phyloP scores from a whole-genome alignment of 2,888 invertebrate genomes.

The Spodoptera littoralis region DNA sequence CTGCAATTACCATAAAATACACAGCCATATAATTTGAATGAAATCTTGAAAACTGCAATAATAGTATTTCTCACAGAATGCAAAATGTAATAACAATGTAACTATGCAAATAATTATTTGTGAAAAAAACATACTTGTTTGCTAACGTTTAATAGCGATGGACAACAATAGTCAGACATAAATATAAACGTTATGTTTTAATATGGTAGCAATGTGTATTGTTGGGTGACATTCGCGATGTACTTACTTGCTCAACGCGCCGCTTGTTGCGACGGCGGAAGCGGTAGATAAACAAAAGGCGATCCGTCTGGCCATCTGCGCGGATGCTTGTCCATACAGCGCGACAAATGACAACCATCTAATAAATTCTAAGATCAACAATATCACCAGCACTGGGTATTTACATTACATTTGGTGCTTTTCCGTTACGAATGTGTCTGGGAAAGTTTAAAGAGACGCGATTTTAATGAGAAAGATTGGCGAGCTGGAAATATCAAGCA shows the following conservation, averaged over 20 bases:
- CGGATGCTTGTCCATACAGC: slow-evolving; percentile 62
- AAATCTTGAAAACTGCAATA: too few species aligned
- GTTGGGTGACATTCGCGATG: slow-evolving; percentile 8
- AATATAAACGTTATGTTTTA: not conserved
- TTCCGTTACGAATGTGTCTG: too few species aligned
- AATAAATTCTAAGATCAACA: slow-evolving; percentile 36
- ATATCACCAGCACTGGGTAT: slow-evolving; percentile 5
- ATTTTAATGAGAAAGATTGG: too few species aligned
- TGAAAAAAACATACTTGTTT: slow-evolving; percentile 24
- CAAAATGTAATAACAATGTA: slow-evolving; percentile 30
- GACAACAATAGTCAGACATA: slow-evolving; percentile 2
- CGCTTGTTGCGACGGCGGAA: slow-evolving; percentile 64
- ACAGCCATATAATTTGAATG: too few species aligned
- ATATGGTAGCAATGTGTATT: slow-evolving; percentile 4
- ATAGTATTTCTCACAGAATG: not conserved
- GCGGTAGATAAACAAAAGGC: slow-evolving; percentile 73
- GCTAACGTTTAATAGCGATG: slow-evolving; percentile 6
- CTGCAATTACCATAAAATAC: too few species aligned
- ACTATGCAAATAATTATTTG: slow-evolving; percentile 25
- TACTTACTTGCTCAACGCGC: slow-evolving; percentile 5
- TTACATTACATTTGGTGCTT: too few species aligned
- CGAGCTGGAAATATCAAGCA: too few species aligned
- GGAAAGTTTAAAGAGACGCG: too few species aligned
- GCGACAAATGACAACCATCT: slow-evolving; percentile 41
- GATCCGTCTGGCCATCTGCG: slow-evolving; percentile 75